Base-by-base conservation (phyloP, 2,888 invertebrate species). In the Candidula unifasciata region DNA sequence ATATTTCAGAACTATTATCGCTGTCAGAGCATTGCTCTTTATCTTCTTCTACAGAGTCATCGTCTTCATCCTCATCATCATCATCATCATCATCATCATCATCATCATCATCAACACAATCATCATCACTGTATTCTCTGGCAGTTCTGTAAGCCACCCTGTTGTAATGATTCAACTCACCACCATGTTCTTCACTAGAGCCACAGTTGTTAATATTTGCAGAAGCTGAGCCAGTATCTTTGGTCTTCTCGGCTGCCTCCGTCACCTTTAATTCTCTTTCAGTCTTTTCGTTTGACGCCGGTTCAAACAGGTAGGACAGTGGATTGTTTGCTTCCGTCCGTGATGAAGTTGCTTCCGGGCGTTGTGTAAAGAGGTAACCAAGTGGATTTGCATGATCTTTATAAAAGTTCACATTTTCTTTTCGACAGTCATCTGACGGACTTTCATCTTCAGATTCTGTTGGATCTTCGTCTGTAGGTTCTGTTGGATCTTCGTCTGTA, bases 41-140 rank as follows among this genome's bases (percentile, higher is more conserved):
- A 27, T 84, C 66, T 10, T 69, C 78, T 5, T 69, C 78, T 13
- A 69, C 60, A 24, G 68, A 69, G 54, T 64, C 64, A 30, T 80
- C 80, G 64, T 57, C 69, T 30, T 27, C 37, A 21, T n/a, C 27
- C 6, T 74, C 82, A 37, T 77, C 60, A 57, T 79, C 74, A 27
- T 71, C 79, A 66, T 78, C 79, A 69, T 69, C 44, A 30, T 69
- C 71, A 57, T 74, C 74, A 30, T 80, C 80, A 52, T 57, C 68
- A 54, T 30, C 60, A 18, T 37, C 33, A 2, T 60, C 73, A 27
- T 21, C 52, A 37, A 27, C 79, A 35, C 30, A 57, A 21, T 84
- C 73, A 30, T 33, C n/a, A 33, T 71, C 84, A 24, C 16, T 60
- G 80, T 84, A 84, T 27, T 44, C 84, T 24, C 27, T 44, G 1